These are phyloP conservation scores for Neoseiulus cucumeris DNA, from an alignment of 1,140 invertebrate species.

Conservation along the genomic window DNA sequence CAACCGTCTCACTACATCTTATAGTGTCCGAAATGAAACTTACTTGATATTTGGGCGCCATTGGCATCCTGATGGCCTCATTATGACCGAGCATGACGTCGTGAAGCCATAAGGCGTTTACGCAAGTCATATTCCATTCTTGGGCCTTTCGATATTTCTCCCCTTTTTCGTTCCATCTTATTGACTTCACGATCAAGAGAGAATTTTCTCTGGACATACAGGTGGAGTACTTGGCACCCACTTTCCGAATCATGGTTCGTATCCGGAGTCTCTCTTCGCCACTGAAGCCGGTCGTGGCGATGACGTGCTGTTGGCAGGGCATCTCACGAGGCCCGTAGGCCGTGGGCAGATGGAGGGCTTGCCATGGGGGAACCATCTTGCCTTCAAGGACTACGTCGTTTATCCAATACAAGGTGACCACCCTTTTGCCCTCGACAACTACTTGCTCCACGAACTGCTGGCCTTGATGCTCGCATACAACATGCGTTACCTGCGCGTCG, in stretches of 20 bases:
- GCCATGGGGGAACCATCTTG: slow-evolving; percentile 69
- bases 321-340: slow-evolving; percentile 41
- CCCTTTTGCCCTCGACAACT: slow-evolving; percentile 52
- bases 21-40: not conserved
- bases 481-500: slow-evolving; percentile 63
- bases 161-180: slow-evolving; percentile 47
- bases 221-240: slow-evolving; percentile 57
- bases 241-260: slow-evolving; percentile 56
- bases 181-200: slow-evolving; percentile 33
- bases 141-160: slow-evolving; percentile 67
- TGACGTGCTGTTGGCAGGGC: slow-evolving; percentile 38
- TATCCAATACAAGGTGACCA: slow-evolving; percentile 83
- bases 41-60: slow-evolving; percentile 10
- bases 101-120: slow-evolving; percentile 80
- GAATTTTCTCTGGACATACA: slow-evolving; percentile 37
- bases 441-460: slow-evolving; percentile 70
- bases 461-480: slow-evolving; percentile 68
- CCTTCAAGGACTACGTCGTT: slow-evolving; percentile 65
- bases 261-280: slow-evolving; percentile 55
- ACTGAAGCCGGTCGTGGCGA: slow-evolving; percentile 64
- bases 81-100: slow-evolving; percentile 76
- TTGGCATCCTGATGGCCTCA: slow-evolving; percentile 31
- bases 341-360: slow-evolving; percentile 69
- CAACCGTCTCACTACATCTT: too few species aligned
- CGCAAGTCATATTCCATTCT: slow-evolving; percentile 60